Base-by-base conservation (phyloP, 2,888 invertebrate genomes). In the Oconnorella tubifera region DNA sequence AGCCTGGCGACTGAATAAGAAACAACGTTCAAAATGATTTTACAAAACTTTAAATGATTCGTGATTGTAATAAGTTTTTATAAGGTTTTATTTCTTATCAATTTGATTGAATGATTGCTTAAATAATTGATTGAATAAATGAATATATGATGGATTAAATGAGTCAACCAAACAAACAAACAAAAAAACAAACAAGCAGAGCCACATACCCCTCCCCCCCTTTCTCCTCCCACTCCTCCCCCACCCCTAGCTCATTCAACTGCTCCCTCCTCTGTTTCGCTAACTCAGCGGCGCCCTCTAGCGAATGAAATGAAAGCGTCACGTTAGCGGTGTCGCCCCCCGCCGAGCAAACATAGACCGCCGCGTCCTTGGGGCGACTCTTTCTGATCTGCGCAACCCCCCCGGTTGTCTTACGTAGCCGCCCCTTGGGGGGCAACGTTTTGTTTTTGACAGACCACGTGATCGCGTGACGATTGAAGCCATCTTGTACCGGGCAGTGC, bases 401-500 rank as follows among this genome's bases (percentile, higher is more conserved):
- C 29, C 53, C 63, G 3, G 62, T 50, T 4, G 55, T 33, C 27
- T 28, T 32, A 28, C 59, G 62, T 27, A 69, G 58, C 27, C 65
- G 40, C 2, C 69, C 67, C 33, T 57, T 59, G 2, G 56, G 2
- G 23, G 49, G 28, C 23, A 69, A 27, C 14, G 75, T 70, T 53
- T 73, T 69, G 61, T 73, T 76, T 66, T 76, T 68, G 65, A 72
- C 75, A 33, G 73, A 68, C 79, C 79, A 80, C n/a, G 70, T 70
- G n/a, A 78, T 71, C 50, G 69, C 66, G n/a, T 69, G 72, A 63
- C 73, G 70, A 63, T 73, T 73, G 65, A 75, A 71, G 14, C 75
- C 75, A 25, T 73, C 71, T 10, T 23, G 10, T 19, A 75, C 76
- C 1, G 59, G 75, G 68, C 80, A 79, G 59, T 73, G 72, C 33